Conservation (phyloP, 2,113 vertebrate species). For the Indicator indicator region DNA sequence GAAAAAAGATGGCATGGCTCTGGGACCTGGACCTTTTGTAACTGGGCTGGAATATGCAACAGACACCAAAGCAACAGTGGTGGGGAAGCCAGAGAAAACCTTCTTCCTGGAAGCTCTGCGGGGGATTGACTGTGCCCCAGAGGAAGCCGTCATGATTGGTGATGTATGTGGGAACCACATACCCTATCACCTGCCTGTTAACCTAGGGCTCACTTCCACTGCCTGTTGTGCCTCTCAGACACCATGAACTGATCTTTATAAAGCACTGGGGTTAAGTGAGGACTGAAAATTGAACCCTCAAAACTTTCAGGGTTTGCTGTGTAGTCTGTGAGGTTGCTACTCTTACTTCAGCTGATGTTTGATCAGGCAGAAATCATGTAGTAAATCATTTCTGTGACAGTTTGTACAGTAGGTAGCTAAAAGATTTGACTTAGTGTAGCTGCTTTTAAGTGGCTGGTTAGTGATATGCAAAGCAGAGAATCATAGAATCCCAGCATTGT, state of each 20-base stretch:
- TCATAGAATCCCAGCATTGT: background rate
- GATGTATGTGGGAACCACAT: constrained; percentile 80
- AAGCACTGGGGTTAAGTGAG: background rate
- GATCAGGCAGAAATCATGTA: background rate
- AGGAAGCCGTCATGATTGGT: constrained; percentile 93
- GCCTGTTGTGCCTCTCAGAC: background rate
- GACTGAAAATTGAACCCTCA: background rate
- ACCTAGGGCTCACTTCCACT: fast-evolving
- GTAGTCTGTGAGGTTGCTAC: too few species aligned
- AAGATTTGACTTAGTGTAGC: fast-evolving
- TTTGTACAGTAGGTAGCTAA: fast-evolving
- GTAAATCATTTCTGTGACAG: background rate
- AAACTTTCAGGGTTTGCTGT: background rate
- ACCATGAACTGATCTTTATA: background rate
- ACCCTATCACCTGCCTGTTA: background rate
- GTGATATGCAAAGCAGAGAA: background rate
- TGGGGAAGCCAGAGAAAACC: constrained; percentile 90
- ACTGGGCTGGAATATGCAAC: constrained; percentile 89
- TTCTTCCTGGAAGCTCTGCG: constrained; percentile 92
- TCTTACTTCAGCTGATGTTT: background rate
- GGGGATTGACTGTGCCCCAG: constrained; percentile 72
- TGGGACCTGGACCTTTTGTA: constrained; percentile 95
- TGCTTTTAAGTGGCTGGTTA: background rate
- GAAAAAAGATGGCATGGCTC: constrained; percentile 87
- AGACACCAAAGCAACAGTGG: constrained; percentile 84